Base-by-base conservation (phyloP, 2,113 vertebrate genomes). In the Pyxicephalus adspersus region DNA sequence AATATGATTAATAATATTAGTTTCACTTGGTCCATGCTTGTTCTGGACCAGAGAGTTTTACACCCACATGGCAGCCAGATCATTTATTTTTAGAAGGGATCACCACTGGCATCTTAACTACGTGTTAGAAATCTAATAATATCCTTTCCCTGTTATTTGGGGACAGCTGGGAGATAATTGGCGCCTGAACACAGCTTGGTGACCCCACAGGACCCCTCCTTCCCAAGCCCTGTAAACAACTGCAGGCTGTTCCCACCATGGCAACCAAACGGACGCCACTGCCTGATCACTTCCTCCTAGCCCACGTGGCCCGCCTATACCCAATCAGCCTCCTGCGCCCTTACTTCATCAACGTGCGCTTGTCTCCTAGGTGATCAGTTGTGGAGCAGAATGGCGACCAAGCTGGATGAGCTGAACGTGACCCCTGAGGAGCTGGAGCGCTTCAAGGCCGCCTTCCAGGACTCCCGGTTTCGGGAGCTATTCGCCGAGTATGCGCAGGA, bases 401-500 rank as follows among this genome's bases (percentile, higher is more conserved):
- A 61, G n/a, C 87, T 93, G 3, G 90, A 93, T 19, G 93, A 96
- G 1, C 85, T 98, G 17, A 89, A 95, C 8, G 84, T 98, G 79
- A 95, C 91, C 16, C 75, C 77, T 19, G 96, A 97, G 0, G 97
- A 99, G 84, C 85, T 92, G 0, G 86, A 89, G 60, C 86, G 89
- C 28, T 88, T 98, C 22, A 85, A 67, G 0, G 81, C 83, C 0
- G 97, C 96, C 16, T 93, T 99, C 60, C 93, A 92, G 83, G 94
- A 98, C 57, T 84, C 95, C 1, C 89, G 86, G 2, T 99, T 99
- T 86, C 88, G 88, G 11, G 83, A 64, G 29, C 85, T 99, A 73
- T 88, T 98, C 77, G 81, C 76, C 0, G 92, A 98, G 1, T 98
- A 95, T 73, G 92, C 91, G 0, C 80, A 91, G 9, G 96, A 98